These are phyloP conservation scores for Drosophila nigromelanica DNA, from an alignment of 1,140 invertebrate species.

Conservation along the genomic window DNA sequence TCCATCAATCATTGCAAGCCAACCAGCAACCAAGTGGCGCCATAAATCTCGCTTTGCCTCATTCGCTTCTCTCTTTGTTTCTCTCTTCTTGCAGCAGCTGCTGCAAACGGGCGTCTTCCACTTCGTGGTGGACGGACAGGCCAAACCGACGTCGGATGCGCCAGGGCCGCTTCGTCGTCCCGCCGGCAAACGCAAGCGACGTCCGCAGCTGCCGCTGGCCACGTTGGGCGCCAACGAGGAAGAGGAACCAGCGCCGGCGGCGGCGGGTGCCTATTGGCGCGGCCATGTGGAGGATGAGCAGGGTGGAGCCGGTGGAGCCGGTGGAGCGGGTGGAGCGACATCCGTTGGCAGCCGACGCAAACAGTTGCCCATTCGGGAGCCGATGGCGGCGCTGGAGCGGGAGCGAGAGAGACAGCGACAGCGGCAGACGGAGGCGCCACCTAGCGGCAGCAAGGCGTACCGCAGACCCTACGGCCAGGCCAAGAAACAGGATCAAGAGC, in stretches of 20 bases:
- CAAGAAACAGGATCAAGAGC: conserved; percentile 60
- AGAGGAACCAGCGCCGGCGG: neutral
- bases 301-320: neutral
- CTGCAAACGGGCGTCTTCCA: conserved; percentile 74
- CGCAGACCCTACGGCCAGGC: conserved; percentile 72
- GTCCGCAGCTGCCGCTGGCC: conserved; percentile 66
- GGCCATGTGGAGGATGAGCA: conserved; percentile 71
- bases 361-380: conserved; percentile 50
- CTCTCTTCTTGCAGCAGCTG: conserved; percentile 59
- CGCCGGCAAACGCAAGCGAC: conserved; percentile 64
- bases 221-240: conserved; percentile 68
- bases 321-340: no score
- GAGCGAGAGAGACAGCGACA: conserved; percentile 57
- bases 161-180: conserved; percentile 24
- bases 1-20: conserved; percentile 2
- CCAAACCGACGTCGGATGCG: conserved; percentile 42
- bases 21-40: conserved; percentile 22
- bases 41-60: conserved; percentile 9
- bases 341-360: conserved; percentile 28
- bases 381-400: conserved; percentile 56
- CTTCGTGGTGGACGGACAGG: conserved; percentile 66
- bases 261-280: conserved; percentile 59
- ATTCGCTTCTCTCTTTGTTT: neutral
- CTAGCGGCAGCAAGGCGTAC: conserved; percentile 63
- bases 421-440: conserved; percentile 28